Base-by-base conservation (phyloP, 1,140 invertebrate genomes). In the Heliconius himera region DNA sequence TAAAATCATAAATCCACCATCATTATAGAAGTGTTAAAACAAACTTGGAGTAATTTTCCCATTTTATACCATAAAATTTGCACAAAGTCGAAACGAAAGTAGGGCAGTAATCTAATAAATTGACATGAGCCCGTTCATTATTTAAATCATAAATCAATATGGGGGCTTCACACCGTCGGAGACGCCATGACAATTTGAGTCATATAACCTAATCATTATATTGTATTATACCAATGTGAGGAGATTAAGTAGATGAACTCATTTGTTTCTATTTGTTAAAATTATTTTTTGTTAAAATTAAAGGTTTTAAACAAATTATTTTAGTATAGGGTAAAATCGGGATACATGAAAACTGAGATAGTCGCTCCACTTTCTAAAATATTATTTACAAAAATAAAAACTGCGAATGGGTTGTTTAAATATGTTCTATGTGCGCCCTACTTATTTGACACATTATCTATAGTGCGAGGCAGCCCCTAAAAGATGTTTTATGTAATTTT, bases 141-240 rank as follows among this genome's bases (percentile, higher is more conserved):
- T 16, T 54, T 76, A 76, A 78, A 81, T 72, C 49, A 79, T 22
- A 78, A 81, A 81, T 81, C 80, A 75, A 81, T 81, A 78, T 29
- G 29, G 70, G 13, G 70, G 29, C 18, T 41, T 60, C 54, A 22
- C 54, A 60, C 54, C n/a, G 54, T 60, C 8, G 54, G 3, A 26
- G 54, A 60, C 22, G n/a, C 54, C n/a, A 60, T 60, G 9, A 22
- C 54, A 60, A 22, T 60, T 22, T 60, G 54, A 60, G 54, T 60
- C 9, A 60, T 22, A 60, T n/a, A 22, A 60, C n/a, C 2, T n/a
- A 22, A 56, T 56, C n/a, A 22, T 56, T 22, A 22, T 56, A 56
- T 56, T 22, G n/a, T 11, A 56, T 56, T 18, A 56, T 9, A 56
- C 20, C 20, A 20, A n/a, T 56, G 16, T n/a, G 54, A 60, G 11